These are phyloP conservation scores for Ophthalmolycus amberensis DNA, from an alignment of 2,113 vertebrate genomes.

Conservation along the genomic window DNA sequence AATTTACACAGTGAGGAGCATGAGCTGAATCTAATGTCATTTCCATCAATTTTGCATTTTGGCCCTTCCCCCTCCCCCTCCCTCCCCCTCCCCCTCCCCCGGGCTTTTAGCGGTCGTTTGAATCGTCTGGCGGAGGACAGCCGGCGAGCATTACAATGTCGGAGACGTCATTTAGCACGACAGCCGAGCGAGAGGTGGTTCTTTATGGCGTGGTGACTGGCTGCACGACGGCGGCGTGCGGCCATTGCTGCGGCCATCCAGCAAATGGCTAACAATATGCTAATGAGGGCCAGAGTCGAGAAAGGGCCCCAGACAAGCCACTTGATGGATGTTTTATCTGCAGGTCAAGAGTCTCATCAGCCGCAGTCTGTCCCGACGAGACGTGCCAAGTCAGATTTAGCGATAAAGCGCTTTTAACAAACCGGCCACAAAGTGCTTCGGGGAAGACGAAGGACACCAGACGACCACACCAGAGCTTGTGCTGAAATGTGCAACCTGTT, in stretches of 20 bases:
- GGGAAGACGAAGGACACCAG: conserved; percentile 66
- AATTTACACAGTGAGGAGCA: conserved; percentile 83
- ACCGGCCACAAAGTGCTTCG: conserved; percentile 62
- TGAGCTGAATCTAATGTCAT: conserved; percentile 81
- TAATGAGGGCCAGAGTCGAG: conserved; percentile 64
- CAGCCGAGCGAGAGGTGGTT: conserved; percentile 65
- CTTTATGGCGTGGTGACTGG: conserved; percentile 72
- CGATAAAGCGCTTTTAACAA: conserved; percentile 76
- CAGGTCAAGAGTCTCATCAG: conserved; percentile 66
- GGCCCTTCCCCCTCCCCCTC: conserved; percentile 44
- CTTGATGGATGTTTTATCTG: conserved; percentile 78
- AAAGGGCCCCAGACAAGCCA: conserved; percentile 61
- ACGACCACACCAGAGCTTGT: conserved; percentile 45
- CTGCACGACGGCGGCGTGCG: conserved; percentile 8
- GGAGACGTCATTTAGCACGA: conserved; percentile 64
- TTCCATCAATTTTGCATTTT: conserved; percentile 83
- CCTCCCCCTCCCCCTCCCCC: conserved; percentile 6
- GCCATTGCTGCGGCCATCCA: conserved; percentile 49
- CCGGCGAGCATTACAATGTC: conserved; percentile 69
- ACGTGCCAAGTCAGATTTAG: conserved; percentile 76
- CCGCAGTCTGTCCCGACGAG: conserved; percentile 68
- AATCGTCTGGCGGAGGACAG: conserved; percentile 67
- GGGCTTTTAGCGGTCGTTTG: conserved; percentile 76
- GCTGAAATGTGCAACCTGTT: conserved; percentile 71
- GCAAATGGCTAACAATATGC: conserved; percentile 75